Evolutionary conservation across 2,797 vertebrate genomes (phyloP).

Genomic region (Simalia tracyae): DNA sequence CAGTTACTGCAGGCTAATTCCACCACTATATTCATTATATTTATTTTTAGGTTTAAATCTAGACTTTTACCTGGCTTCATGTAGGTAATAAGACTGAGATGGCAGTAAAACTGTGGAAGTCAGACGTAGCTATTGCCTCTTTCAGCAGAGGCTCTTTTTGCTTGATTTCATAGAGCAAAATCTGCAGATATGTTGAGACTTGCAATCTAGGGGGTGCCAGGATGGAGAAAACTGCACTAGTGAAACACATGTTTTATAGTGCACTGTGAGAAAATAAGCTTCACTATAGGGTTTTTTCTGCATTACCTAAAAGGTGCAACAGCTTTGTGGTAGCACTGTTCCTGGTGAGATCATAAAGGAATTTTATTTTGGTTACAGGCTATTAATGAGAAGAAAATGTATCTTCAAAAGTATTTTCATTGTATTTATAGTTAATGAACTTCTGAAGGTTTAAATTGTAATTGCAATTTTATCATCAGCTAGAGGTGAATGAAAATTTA

Average conservation of each 20-base stretch:
- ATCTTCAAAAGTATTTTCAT: background rate
- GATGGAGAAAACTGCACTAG: background rate
- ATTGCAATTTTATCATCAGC: background rate
- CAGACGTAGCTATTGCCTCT: background rate
- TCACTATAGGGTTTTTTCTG: background rate
- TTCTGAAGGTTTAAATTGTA: too few species aligned
- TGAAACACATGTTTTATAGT: background rate
- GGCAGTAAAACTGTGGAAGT: background rate
- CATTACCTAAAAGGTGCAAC: background rate
- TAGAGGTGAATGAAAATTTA: background rate
- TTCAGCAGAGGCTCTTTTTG: background rate
- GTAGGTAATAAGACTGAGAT: background rate
- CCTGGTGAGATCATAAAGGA: background rate
- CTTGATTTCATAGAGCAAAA: background rate
- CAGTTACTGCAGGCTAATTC: background rate
- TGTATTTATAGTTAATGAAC: background rate
- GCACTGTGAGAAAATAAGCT: background rate
- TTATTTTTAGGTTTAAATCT: background rate
- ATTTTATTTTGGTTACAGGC: background rate
- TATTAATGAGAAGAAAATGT: background rate
- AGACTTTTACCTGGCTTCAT: background rate
- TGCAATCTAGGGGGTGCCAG: background rate
- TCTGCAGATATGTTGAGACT: background rate
- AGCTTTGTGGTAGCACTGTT: background rate
- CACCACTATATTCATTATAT: background rate